phyloP scores from a whole-genome alignment of 2,113 vertebrate genomes.

The Brachionichthys hirsutus region DNA sequence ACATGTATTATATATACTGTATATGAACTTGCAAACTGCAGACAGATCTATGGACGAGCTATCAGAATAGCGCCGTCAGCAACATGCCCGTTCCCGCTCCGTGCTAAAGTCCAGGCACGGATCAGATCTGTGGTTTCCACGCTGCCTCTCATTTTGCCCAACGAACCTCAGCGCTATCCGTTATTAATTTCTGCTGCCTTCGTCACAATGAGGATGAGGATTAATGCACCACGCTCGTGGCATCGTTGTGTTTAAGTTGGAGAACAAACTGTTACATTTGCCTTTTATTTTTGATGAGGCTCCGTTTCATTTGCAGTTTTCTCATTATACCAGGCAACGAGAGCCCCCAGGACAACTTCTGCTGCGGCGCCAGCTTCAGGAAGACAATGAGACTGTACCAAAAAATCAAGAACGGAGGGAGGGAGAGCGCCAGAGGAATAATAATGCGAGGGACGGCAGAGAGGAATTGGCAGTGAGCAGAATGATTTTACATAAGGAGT shows the following conservation, averaged over 20 bases:
- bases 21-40: too few species aligned
- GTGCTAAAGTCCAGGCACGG: too few species aligned
- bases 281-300: conserved; percentile 43
- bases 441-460: not conserved
- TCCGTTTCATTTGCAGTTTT: conserved; percentile 32
- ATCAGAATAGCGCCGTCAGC: too few species aligned
- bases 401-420: too few species aligned
- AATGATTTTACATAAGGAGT: conserved; percentile 1
- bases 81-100: too few species aligned
- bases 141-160: too few species aligned
- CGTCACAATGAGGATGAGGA: conserved; percentile 3
- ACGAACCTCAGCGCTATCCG: not conserved
- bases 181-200: conserved; percentile 8
- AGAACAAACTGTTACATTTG: conserved; percentile 31
- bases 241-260: conserved; percentile 35
- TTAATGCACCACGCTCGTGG: conserved; percentile 3
- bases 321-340: conserved; percentile 34
- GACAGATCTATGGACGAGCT: too few species aligned
- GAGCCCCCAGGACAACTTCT: conserved; percentile 22
- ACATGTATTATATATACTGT: too few species aligned
- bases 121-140: too few species aligned
- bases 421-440: too few species aligned
- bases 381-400: not conserved
- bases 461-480: not conserved
- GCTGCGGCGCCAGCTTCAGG: conserved; percentile 13